These are phyloP conservation scores for Triplophysa tibetana DNA, from an alignment of 2,113 vertebrate genomes.

Conservation along the genomic window DNA sequence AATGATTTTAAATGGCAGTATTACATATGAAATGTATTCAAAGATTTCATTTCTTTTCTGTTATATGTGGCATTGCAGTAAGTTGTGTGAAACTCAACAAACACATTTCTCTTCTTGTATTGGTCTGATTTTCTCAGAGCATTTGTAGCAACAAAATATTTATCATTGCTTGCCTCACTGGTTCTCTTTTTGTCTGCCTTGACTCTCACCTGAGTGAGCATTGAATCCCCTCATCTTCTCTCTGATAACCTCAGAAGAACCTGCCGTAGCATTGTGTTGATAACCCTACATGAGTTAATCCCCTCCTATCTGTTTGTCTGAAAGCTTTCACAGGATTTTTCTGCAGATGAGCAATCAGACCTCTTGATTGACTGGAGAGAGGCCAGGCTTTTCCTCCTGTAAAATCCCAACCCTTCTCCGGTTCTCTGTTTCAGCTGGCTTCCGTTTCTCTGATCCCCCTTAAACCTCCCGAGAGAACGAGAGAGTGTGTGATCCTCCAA, in stretches of 20 bases:
- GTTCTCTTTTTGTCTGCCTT: neutral
- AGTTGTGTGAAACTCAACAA: too few species aligned
- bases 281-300: constrained; percentile 11
- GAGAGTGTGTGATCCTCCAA: constrained; percentile 2
- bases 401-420: constrained; percentile 18
- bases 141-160: too few species aligned
- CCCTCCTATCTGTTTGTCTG: neutral
- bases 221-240: neutral
- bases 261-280: neutral
- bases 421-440: constrained; percentile 24
- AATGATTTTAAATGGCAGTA: too few species aligned
- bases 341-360: neutral
- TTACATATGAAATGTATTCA: too few species aligned
- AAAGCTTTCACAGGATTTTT: constrained; percentile 28
- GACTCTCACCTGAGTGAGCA: neutral
- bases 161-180: neutral
- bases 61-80: too few species aligned
- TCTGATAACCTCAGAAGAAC: neutral
- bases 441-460: constrained; percentile 29
- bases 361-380: constrained; percentile 15
- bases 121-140: too few species aligned
- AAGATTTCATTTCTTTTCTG: too few species aligned
- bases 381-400: constrained; percentile 29
- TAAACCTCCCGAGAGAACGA: constrained; percentile 28
- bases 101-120: too few species aligned